These are phyloP conservation scores for Callionymus lyra DNA, from an alignment of 2,113 vertebrate genomes.

Conservation along the genomic window DNA sequence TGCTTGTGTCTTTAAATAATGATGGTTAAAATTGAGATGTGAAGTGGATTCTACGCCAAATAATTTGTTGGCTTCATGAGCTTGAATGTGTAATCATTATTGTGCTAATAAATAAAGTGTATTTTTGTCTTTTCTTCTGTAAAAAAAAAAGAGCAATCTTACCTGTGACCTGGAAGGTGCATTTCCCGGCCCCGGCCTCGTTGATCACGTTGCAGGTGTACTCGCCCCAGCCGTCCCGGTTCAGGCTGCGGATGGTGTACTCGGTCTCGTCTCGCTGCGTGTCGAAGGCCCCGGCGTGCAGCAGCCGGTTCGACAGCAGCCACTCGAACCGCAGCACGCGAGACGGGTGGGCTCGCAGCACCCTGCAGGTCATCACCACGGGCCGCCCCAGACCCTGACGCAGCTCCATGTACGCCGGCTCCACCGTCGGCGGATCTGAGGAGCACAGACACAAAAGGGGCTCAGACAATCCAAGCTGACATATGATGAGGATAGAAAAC, in stretches of 20 bases:
- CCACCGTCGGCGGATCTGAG: conserved; percentile 86
- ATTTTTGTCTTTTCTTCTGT: too few relatives aligned
- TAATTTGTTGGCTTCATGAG: too few relatives aligned
- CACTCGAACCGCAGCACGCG: conserved; percentile 89
- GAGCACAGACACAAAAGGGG: conserved; percentile 6
- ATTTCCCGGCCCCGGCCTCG: conserved; percentile 86
- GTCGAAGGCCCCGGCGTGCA: conserved; percentile 78
- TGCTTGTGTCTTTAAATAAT: too few relatives aligned
- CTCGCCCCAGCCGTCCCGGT: conserved; percentile 81
- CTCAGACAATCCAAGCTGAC: conserved; percentile 6
- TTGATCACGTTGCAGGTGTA: conserved; percentile 96
- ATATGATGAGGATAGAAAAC: conserved; percentile 8
- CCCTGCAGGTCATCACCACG: conserved; percentile 85
- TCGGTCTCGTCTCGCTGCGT: conserved; percentile 84
- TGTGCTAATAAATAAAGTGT: too few relatives aligned
- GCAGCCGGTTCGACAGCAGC: conserved; percentile 79
- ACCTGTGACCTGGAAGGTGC: conserved; percentile 95
- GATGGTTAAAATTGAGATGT: too few relatives aligned
- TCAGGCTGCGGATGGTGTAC: conserved; percentile 77
- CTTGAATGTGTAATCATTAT: too few relatives aligned
- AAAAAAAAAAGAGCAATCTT: too few relatives aligned
- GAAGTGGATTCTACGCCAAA: too few relatives aligned
- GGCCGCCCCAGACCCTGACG: conserved; percentile 84
- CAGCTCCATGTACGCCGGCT: conserved; percentile 83
- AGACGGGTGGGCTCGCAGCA: conserved; percentile 85